Evolutionary conservation across 2,888 invertebrate genomes (phyloP).

Genomic region (Metalampra italica): DNA sequence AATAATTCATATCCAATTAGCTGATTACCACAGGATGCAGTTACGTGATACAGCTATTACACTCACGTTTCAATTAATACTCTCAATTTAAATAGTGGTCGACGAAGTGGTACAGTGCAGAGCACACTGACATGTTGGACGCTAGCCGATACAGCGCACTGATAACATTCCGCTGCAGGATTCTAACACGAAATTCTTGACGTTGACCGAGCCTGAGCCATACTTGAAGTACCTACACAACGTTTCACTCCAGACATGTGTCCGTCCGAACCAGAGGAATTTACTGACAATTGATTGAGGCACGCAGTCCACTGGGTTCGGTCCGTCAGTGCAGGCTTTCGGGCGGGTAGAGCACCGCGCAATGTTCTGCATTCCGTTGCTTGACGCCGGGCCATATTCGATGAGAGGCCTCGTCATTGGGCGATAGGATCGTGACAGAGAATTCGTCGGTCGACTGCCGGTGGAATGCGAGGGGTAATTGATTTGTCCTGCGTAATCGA

Average conservation of each 20-base stretch:
- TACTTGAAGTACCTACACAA: constrained; percentile 45
- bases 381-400: constrained; percentile 43
- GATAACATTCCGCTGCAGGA: constrained; percentile 73
- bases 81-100: constrained; percentile 60
- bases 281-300: constrained; percentile 61
- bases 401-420: constrained; percentile 60
- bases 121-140: constrained; percentile 55
- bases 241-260: constrained; percentile 53
- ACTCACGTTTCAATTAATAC: constrained; percentile 51
- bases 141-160: constrained; percentile 62
- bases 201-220: constrained; percentile 52
- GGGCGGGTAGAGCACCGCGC: constrained; percentile 38
- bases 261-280: constrained; percentile 66
- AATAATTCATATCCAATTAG: constrained; percentile 67
- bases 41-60: constrained; percentile 37
- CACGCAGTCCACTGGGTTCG: constrained; percentile 59
- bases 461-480: constrained; percentile 73
- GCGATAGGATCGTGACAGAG: constrained; percentile 70
- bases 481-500: constrained; percentile 76
- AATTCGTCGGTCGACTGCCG: constrained; percentile 67
- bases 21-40: constrained; percentile 53
- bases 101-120: constrained; percentile 37
- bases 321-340: constrained; percentile 52
- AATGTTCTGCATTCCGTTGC: constrained; percentile 54
- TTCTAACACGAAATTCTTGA: constrained; percentile 70